These are phyloP conservation scores for Meloidogyne exigua DNA, from an alignment of 1,140 invertebrate genomes.

Conservation along the genomic window DNA sequence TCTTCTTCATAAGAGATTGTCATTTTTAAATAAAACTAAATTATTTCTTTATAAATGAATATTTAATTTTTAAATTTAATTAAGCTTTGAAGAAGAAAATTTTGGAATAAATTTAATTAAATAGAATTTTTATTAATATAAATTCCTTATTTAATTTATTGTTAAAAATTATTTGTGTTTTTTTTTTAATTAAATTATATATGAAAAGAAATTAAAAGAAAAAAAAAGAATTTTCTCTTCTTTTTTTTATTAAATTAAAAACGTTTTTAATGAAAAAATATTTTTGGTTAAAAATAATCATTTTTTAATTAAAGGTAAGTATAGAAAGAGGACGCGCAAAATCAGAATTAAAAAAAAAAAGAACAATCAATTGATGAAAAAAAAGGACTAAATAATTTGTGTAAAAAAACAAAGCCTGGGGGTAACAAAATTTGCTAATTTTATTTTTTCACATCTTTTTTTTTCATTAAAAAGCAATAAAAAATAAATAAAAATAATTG, in stretches of 20 bases:
- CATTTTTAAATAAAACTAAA: constrained; percentile 23
- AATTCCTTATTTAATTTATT: no score
- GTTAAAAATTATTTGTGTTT: neutral
- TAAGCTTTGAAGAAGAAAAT: no score
- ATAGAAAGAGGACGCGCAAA: neutral
- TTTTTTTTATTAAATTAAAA: neutral
- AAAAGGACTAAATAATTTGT: neutral
- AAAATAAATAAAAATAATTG: neutral
- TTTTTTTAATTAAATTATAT: neutral
- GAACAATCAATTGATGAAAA: neutral
- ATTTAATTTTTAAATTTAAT: no score
- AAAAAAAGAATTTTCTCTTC: neutral
- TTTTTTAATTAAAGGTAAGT: neutral
- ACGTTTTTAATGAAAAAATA: neutral
- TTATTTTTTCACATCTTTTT: no score
- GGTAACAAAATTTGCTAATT: constrained; percentile 1
- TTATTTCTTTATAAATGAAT: no score
- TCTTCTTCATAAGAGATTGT: constrained; percentile 45
- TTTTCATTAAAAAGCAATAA: no score
- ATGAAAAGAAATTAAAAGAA: no score
- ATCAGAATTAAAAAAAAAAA: neutral
- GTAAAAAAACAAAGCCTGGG: neutral
- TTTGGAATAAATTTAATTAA: no score
- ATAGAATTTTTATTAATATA: no score
- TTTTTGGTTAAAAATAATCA: neutral